phyloP scores from a whole-genome alignment of 2,888 invertebrate species.

The Himalopsyche anomala region DNA sequence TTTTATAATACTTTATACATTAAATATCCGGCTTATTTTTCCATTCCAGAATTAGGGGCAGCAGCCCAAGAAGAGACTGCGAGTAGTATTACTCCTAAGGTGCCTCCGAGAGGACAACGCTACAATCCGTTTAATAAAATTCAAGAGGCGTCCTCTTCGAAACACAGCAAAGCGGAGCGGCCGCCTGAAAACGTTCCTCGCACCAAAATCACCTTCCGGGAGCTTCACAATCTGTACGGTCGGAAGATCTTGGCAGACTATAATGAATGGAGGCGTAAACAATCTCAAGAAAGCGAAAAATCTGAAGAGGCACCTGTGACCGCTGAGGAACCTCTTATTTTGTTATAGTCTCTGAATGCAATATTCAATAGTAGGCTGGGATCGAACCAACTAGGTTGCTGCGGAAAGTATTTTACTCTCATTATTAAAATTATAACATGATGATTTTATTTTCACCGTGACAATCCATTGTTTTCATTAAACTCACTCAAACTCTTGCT shows the following conservation, averaged over 20 bases:
- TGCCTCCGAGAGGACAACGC: conserved; percentile 86
- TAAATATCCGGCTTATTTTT: background rate
- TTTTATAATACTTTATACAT: too few species aligned
- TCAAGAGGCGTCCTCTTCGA: conserved; percentile 67
- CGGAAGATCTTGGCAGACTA: conserved; percentile 82
- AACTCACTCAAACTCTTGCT: too few species aligned
- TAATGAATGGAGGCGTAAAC: conserved; percentile 81
- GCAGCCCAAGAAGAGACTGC: conserved; percentile 72
- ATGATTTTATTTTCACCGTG: too few species aligned
- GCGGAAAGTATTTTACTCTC: too few species aligned
- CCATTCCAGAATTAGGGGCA: conserved; percentile 68
- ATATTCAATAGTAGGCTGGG: too few species aligned
- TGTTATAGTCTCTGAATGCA: conserved; percentile 47
- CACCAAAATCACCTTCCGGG: conserved; percentile 80
- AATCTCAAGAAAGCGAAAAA: conserved; percentile 66
- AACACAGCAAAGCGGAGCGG: conserved; percentile 56
- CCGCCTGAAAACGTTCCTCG: conserved; percentile 72
- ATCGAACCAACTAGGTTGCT: too few species aligned
- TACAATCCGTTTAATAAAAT: conserved; percentile 90
- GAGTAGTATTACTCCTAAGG: conserved; percentile 77
- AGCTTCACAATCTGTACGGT: conserved; percentile 83
- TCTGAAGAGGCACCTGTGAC: background rate
- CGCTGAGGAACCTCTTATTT: conserved; percentile 55
- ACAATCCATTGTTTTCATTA: too few species aligned
- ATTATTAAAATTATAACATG: too few species aligned